phyloP scores from a whole-genome alignment of 2,888 invertebrate species.

The Amphipyra tragopoginis region DNA sequence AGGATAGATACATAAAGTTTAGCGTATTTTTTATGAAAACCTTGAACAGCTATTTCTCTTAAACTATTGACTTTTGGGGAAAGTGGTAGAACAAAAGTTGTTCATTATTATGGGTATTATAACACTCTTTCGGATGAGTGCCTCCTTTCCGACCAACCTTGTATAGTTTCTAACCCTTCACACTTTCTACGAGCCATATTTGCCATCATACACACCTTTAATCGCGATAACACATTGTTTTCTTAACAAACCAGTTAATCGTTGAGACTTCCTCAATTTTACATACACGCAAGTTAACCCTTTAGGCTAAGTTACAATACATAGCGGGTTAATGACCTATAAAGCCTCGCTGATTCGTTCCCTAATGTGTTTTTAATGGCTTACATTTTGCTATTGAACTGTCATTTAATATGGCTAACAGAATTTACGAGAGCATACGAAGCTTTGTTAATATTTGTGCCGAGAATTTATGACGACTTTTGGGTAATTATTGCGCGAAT shows the following conservation, averaged over 20 bases:
- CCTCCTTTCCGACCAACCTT: too few relatives aligned
- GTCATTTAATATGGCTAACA: conserved; percentile 79
- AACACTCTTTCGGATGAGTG: too few relatives aligned
- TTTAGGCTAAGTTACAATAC: conserved; percentile 70
- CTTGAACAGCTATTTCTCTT: too few relatives aligned
- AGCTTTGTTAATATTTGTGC: conserved; percentile 58
- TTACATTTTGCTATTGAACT: conserved; percentile 82
- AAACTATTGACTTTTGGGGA: too few relatives aligned
- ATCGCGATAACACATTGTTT: conserved; percentile 17
- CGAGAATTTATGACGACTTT: conserved; percentile 51
- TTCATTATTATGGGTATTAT: too few relatives aligned
- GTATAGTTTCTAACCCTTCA: too few relatives aligned
- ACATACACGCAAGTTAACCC: conserved; percentile 58
- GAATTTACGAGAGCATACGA: conserved; percentile 71
- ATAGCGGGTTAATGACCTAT: conserved; percentile 82
- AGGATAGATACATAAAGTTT: too few relatives aligned
- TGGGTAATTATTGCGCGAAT: conserved; percentile 42
- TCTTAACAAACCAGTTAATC: conserved; percentile 36
- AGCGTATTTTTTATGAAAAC: too few relatives aligned
- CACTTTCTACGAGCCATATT: not conserved
- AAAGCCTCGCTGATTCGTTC: conserved; percentile 74
- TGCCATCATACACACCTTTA: not conserved
- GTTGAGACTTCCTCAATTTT: conserved; percentile 44
- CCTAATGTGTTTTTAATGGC: conserved; percentile 88
- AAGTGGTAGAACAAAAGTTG: too few relatives aligned